Conservation (phyloP, 2,888 invertebrate species). For the Spodoptera picta region DNA sequence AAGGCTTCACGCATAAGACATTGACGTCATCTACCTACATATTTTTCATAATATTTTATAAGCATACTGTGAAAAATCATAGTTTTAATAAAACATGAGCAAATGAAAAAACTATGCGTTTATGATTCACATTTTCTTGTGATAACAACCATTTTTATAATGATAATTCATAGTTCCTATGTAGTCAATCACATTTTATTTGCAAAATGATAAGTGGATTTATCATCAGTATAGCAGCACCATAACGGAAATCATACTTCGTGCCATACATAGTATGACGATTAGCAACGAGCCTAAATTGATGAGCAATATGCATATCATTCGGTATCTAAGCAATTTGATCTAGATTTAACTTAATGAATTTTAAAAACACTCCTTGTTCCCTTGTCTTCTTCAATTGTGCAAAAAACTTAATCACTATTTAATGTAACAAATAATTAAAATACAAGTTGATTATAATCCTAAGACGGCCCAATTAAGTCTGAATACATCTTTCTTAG, state of each 20-base stretch:
- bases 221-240: constrained; percentile 10
- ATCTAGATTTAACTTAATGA: not conserved
- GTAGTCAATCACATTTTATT: too few species aligned
- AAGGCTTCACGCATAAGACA: too few species aligned
- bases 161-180: not conserved
- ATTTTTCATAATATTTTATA: too few species aligned
- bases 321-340: constrained; percentile 5
- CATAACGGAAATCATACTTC: constrained; percentile 22
- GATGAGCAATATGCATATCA: constrained; percentile 20
- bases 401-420: too few species aligned
- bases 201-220: constrained; percentile 9
- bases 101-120: too few species aligned
- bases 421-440: not conserved
- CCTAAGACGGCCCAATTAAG: not conserved
- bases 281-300: constrained; percentile 19
- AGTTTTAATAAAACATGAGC: too few species aligned
- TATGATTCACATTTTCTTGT: not conserved
- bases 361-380: too few species aligned
- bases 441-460: constrained; percentile 1
- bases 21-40: too few species aligned
- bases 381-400: not conserved
- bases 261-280: constrained; percentile 30
- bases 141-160: not conserved
- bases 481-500: constrained; percentile 21
- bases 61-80: too few species aligned